These are phyloP conservation scores for Troides helena DNA, from an alignment of 2,888 invertebrate species.

Conservation along the genomic window DNA sequence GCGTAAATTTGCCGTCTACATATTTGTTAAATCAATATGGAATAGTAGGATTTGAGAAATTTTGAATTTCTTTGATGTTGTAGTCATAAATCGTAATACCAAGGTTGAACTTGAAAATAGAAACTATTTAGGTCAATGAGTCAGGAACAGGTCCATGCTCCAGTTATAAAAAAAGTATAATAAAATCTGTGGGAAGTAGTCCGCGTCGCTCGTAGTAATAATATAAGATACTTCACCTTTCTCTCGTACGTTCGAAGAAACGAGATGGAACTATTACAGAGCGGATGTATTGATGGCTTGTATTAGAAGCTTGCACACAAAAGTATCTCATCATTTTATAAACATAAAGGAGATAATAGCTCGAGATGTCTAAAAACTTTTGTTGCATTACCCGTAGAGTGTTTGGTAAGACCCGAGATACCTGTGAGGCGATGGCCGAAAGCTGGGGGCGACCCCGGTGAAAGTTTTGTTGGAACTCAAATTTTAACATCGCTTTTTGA, in stretches of 20 bases:
- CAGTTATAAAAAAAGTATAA: conserved; percentile 49
- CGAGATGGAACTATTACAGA: conserved; percentile 46
- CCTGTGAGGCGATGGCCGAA: conserved; percentile 47
- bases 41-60: neutral
- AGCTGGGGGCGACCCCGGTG: conserved; percentile 69
- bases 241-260: conserved; percentile 54
- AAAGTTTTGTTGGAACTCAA: conserved; percentile 66
- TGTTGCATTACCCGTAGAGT: conserved; percentile 17
- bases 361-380: conserved; percentile 17
- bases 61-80: neutral
- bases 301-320: conserved; percentile 28
- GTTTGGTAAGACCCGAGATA: conserved; percentile 47
- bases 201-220: conserved; percentile 50
- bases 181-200: conserved; percentile 67
- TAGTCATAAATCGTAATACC: conserved; percentile 16
- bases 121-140: conserved; percentile 44
- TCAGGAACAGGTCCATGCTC: conserved; percentile 60
- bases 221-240: conserved; percentile 54
- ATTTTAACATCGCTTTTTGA: conserved; percentile 38
- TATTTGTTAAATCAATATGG: conserved; percentile 65
- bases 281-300: conserved; percentile 21
- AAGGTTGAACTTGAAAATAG: conserved; percentile 33
- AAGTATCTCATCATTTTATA: conserved; percentile 26
- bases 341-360: conserved; percentile 21
- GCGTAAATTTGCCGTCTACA: conserved; percentile 49